Base-by-base conservation (phyloP, 64 coral and sea anemone genomes). In the Exaiptasia diaphana region DNA sequence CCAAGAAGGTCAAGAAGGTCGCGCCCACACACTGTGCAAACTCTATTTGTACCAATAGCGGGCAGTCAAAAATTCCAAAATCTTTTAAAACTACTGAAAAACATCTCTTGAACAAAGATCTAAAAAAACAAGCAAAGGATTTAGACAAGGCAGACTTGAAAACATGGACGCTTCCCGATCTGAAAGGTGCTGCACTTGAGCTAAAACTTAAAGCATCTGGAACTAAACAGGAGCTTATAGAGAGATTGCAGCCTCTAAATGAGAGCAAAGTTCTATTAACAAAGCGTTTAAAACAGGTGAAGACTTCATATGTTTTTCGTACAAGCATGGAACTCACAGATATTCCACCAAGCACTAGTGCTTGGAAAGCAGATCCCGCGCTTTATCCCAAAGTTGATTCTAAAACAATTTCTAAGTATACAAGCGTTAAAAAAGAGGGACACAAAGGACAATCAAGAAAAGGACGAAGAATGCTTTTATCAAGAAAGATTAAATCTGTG, bases 361-460 rank as follows among this genome's bases (percentile, higher is more conserved):
- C 81, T 56, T 72, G 81, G 67, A 83, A 45, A 12, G 50, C 67
- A 53, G 81, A 83, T 39, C 36, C 59, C 38, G 71, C 65, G 12
- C 44, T 83, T 38, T 73, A 83, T 71, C 81, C 81, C 31, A 83
- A 83, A 50, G 80, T 53, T 50, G 32, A 83, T 68, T 83, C 45
- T 34, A 67, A 27, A 42, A 71, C 40, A 24, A 68, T 71, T 31
- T 31, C 31, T 34, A 53, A 20, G 31, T 72, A 73, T 41, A 72
- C 67, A 50, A 17, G 38, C 23, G 15, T 54, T n/a, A 73, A 83
- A 70, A 83, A 58, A 71, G 30, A 83, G 52, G 67, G 81, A 38
- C 71, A 67, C 25, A 73, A 38, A 72, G 67, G 81, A 27, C 81
- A 83, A 49, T 72, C 31, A 20, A 83, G 80, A 83, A 83, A 83